Evolutionary conservation across 2,797 vertebrate genomes (phyloP).

Genomic region (Limnodromus scolopaceus): DNA sequence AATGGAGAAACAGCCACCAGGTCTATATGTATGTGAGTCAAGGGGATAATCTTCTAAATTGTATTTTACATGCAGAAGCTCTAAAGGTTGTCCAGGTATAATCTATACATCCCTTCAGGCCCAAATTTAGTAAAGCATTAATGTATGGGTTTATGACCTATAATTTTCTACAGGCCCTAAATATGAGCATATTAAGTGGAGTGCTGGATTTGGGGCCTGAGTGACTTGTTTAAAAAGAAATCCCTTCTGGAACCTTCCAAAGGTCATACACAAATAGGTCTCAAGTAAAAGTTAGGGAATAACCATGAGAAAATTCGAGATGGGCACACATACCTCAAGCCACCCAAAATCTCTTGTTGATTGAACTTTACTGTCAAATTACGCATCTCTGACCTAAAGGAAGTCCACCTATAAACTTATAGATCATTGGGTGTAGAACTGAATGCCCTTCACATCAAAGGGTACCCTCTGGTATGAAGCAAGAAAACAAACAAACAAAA

Average conservation of each 20-base stretch:
- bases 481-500: not conserved
- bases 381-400: not conserved
- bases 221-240: constrained; percentile 7
- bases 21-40: not conserved
- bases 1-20: not conserved
- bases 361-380: not conserved
- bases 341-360: not conserved
- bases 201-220: not conserved
- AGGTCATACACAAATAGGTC: not conserved
- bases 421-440: not conserved
- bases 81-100: constrained; percentile 12
- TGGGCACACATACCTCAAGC: not conserved
- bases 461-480: not conserved
- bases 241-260: not conserved
- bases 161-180: constrained; percentile 25
- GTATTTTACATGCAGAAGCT: constrained; percentile 35
- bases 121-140: constrained; percentile 30
- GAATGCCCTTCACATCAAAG: constrained; percentile 47
- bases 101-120: constrained; percentile 41
- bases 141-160: not conserved
- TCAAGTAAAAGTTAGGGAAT: not conserved
- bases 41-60: constrained; percentile 33
- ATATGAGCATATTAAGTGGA: not conserved
- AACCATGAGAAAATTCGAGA: not conserved
- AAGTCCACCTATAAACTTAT: not conserved